Conservation (phyloP, 2,797 vertebrate genomes). For the Cynopterus sphinx region DNA sequence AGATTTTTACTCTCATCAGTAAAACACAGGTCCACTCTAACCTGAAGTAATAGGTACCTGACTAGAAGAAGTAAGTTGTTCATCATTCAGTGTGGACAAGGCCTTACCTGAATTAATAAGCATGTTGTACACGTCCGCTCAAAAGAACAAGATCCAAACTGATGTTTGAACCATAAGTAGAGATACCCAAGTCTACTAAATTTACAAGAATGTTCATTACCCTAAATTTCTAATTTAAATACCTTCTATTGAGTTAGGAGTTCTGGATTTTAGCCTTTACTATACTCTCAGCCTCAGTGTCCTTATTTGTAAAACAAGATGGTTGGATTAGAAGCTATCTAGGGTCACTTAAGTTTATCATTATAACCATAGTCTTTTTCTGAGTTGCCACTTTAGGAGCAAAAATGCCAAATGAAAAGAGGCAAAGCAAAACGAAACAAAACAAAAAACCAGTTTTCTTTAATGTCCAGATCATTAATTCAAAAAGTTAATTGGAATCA, state of each 20-base stretch:
- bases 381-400: not conserved
- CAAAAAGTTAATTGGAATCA: conserved; percentile 27
- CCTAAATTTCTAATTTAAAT: conserved; percentile 40
- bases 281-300: not conserved
- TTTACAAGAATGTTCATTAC: not conserved
- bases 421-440: not conserved
- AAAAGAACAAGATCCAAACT: conserved; percentile 20
- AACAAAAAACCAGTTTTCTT: not conserved
- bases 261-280: conserved; percentile 17
- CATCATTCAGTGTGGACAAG: not conserved
- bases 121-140: not conserved
- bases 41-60: not conserved
- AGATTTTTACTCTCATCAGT: not conserved
- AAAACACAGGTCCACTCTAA: not conserved
- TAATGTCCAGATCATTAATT: conserved; percentile 34
- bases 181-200: not conserved
- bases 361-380: not conserved
- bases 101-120: not conserved
- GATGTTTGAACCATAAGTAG: not conserved
- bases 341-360: not conserved
- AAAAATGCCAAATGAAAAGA: conserved; percentile 41
- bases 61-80: conserved; percentile 23
- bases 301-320: conserved; percentile 25
- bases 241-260: conserved; percentile 11
- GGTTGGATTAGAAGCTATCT: conserved; percentile 1